Percentiles rank a stretch among this genome's conserved stretches.
phyloP scores from a whole-genome alignment of 1,140 invertebrate species.

The Gonatopus flavifemur region DNA sequence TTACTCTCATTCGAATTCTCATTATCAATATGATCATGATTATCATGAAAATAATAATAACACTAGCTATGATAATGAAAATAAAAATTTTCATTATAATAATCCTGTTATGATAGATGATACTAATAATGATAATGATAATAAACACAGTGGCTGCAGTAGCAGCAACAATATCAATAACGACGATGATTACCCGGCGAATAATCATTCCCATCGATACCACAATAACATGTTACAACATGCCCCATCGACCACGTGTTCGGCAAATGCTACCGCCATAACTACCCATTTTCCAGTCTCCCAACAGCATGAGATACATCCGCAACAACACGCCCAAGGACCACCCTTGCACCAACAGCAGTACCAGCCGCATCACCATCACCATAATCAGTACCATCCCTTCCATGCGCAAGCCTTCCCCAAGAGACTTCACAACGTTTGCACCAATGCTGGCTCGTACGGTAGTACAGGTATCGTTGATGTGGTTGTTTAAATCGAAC shows the following conservation, averaged over 20 bases:
- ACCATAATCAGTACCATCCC: conserved; percentile 42
- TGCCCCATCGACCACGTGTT: conserved; percentile 14
- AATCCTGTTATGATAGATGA: conserved; percentile 6
- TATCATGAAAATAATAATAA: neutral
- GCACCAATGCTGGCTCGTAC: conserved; percentile 21
- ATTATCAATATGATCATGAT: conserved; percentile 13
- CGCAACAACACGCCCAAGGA: conserved; percentile 37
- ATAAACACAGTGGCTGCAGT: conserved; percentile 12
- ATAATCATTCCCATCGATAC: neutral
- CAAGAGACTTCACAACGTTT: conserved; percentile 22
- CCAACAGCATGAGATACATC: conserved; percentile 43
- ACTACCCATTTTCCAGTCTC: conserved; percentile 29
- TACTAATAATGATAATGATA: conserved; percentile 14
- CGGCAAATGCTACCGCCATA: conserved; percentile 18
- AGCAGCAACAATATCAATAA: conserved; percentile 20
- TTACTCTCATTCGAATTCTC: conserved; percentile 25
- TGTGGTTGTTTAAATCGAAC: no score
- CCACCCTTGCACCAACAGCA: conserved; percentile 44
- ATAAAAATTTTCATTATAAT: no score
- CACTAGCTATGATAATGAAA: conserved; percentile 1
- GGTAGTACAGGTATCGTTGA: conserved; percentile 40
- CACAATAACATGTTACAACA: conserved; percentile 25
- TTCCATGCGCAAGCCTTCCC: conserved; percentile 30
- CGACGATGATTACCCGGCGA: conserved; percentile 9
- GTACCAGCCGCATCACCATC: no score